Conservation (phyloP, 2,888 invertebrate species). For the Mactromeris polynyma region DNA sequence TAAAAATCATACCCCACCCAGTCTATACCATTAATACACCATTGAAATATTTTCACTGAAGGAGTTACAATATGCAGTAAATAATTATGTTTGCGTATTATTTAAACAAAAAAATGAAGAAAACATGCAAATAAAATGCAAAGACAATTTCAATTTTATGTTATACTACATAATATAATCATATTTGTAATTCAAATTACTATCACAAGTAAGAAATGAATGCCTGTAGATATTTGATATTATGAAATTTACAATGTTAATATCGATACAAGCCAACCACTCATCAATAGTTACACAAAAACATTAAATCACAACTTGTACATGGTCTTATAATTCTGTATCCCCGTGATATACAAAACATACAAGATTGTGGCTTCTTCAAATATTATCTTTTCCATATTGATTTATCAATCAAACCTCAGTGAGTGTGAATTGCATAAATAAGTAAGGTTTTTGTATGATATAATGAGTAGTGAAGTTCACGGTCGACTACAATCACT, state of each 20-base stretch:
- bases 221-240: not conserved
- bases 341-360: not conserved
- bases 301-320: not conserved
- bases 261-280: not conserved
- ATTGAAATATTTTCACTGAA: too few species aligned
- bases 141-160: not conserved
- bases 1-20: not conserved
- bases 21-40: not conserved
- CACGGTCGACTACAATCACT: not conserved
- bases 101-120: too few species aligned
- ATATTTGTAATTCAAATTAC: not conserved
- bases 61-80: too few species aligned
- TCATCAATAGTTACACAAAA: conserved; percentile 1
- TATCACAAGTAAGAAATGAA: not conserved
- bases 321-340: not conserved
- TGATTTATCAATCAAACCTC: not conserved
- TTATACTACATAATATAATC: not conserved
- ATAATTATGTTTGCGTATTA: too few species aligned
- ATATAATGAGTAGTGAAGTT: not conserved
- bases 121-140: too few species aligned
- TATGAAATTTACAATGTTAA: not conserved
- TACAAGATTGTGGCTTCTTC: not conserved
- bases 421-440: not conserved
- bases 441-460: not conserved
- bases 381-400: not conserved